Base-by-base conservation (phyloP, 2,113 vertebrate species). In the Equus przewalskii region DNA sequence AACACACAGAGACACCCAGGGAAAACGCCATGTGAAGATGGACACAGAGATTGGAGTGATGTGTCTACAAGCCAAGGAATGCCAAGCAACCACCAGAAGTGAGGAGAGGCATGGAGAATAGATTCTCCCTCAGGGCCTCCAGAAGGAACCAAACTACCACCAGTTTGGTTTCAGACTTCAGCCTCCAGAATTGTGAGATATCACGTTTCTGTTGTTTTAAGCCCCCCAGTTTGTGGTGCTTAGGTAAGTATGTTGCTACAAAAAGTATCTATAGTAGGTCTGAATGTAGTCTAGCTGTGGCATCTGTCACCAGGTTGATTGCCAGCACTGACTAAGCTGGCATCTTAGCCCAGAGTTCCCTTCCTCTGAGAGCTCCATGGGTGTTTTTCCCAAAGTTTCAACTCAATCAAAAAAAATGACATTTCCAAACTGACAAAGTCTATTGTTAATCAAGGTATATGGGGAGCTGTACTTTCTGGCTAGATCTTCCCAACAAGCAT, bases 391-490 rank as follows among this genome's bases (percentile, higher is more conserved):
- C 46, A 18, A 87, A 72, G 26, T 82, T 26, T 60, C 84, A 87
- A 24, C 21, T 58, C 60, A 84, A 49, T 72, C 73, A 89, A 86
- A 90, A 70, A 75, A 28, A 89, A 81, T 78, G 64, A n/a, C 54
- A 64, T 87, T 80, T 96, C 51, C 72, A 92, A 80, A 76, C 41
- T 58, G 24, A 89, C 41, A 85, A 86, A 91, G n/a, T 58, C 70
- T 91, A 33, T 83, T 83, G 58, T 88, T 65, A 92, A 21, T 70
- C 60, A 73, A 80, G 21, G 26, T 75, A 49, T 51, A 44, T 54
- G 30, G 67, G 70, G 70, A 78, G 26, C 69, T 82, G 6, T 44
- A 22, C 12, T 72, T 21, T n/a, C 54, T 30, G 41, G n/a, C 78
- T 81, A 70, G 18, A 89, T 49, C 51, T 83, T 88, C 80, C 70